Conservation (phyloP, 2,888 invertebrate genomes). For the Terebella lapidaria region DNA sequence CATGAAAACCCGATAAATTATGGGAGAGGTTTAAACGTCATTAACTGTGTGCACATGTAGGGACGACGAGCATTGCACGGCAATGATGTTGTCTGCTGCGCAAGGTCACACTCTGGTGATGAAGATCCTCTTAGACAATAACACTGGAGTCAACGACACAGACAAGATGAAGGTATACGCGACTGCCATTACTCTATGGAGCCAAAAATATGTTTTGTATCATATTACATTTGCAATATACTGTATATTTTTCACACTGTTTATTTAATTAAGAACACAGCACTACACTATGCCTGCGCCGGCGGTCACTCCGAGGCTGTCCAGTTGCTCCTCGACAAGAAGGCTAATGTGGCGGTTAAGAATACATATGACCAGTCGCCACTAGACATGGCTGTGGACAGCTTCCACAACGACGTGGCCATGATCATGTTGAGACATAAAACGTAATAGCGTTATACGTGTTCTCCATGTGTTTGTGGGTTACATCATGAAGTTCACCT, state of each 20-base stretch:
- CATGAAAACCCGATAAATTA: neutral
- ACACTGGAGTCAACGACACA: conserved; percentile 26
- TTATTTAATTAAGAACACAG: too few species aligned
- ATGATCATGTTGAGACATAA: conserved; percentile 25
- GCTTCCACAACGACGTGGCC: conserved; percentile 25
- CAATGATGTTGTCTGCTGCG: conserved; percentile 27
- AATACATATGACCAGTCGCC: conserved; percentile 94
- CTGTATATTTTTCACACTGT: too few species aligned
- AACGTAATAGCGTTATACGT: conserved; percentile 14
- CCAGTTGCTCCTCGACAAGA: conserved; percentile 75
- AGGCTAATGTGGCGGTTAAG: conserved; percentile 81
- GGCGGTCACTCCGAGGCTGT: conserved; percentile 86
- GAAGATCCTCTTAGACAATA: conserved; percentile 27
- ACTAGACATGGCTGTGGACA: conserved; percentile 71
- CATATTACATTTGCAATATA: too few species aligned
- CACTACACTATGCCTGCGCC: conserved; percentile 94
- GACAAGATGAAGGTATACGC: conserved; percentile 27
- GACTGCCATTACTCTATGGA: too few species aligned
- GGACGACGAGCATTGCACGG: conserved; percentile 29
- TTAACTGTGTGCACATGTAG: too few species aligned
- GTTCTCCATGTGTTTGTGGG: too few species aligned
- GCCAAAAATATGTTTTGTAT: too few species aligned
- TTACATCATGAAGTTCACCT: too few species aligned
- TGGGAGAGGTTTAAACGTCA: too few species aligned
- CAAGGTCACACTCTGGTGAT: conserved; percentile 26